A percentile compares a stretch with the other conserved stretches of the same genome.
Conservation (phyloP, 1,140 invertebrate genomes). For the Bathynomus jamesi region DNA sequence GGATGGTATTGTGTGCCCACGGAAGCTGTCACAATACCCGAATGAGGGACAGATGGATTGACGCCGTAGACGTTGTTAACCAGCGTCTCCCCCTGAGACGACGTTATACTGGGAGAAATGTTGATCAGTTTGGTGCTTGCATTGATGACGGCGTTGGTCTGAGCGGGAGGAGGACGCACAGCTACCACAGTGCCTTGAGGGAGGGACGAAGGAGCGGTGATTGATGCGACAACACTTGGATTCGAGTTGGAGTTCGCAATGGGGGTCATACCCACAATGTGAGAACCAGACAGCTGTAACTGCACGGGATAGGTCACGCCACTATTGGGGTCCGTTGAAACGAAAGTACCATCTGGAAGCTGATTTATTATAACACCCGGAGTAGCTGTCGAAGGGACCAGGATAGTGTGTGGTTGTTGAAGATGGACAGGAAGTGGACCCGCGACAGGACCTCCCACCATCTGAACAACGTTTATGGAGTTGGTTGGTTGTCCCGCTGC, state of each 20-base stretch:
- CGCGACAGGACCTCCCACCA: conserved; percentile 32
- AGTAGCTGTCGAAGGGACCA: conserved; percentile 28
- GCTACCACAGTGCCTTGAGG: conserved; percentile 27
- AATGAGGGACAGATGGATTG: conserved; percentile 16
- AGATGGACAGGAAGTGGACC: conserved; percentile 27
- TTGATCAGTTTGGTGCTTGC: not conserved
- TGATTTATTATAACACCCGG: conserved; percentile 30
- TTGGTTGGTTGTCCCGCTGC: conserved; percentile 24
- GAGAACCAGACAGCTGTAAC: conserved; percentile 27
- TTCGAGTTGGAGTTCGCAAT: not conserved
- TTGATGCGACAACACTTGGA: conserved; percentile 17
- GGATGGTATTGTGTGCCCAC: conserved; percentile 16
- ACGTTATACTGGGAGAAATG: conserved; percentile 4
- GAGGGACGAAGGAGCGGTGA: conserved; percentile 13
- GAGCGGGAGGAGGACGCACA: conserved; percentile 26
- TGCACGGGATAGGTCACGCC: conserved; percentile 35
- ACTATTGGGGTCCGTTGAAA: conserved; percentile 36
- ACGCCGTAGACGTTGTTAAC: conserved; percentile 17
- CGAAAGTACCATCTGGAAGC: conserved; percentile 33
- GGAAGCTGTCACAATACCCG: conserved; percentile 17
- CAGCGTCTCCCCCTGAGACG: conserved; percentile 19
- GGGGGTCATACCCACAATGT: conserved; percentile 32
- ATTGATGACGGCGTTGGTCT: not conserved
- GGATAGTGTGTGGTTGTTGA: conserved; percentile 30
- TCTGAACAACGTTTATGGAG: conserved; percentile 36